These are phyloP conservation scores for Rhorus exstirpatorius DNA, from an alignment of 2,888 invertebrate species.

Conservation along the genomic window DNA sequence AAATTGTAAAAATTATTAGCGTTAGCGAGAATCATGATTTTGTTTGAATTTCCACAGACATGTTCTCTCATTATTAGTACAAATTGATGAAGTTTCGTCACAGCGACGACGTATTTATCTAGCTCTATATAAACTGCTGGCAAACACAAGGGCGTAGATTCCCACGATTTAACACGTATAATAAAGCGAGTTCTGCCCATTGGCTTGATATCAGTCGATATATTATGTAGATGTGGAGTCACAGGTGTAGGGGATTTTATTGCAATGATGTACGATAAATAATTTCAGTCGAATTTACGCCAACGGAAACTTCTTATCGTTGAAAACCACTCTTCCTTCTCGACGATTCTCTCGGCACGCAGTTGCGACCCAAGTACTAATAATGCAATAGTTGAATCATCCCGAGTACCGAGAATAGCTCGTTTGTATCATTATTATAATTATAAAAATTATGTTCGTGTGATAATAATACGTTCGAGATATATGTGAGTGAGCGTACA, in stretches of 20 bases:
- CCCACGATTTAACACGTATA: neutral
- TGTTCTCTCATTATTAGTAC: too few relatives aligned
- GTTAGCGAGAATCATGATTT: too few relatives aligned
- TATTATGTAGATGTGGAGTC: neutral
- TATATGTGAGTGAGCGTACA: too few relatives aligned
- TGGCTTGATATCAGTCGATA: neutral
- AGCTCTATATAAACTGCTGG: neutral
- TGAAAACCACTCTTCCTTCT: constrained; percentile 58
- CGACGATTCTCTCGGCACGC: constrained; percentile 24
- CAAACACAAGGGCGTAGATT: neutral
- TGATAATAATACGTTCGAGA: neutral
- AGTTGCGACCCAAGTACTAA: constrained; percentile 16
- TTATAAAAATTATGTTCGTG: neutral
- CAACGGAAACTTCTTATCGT: constrained; percentile 61
- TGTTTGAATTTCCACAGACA: too few relatives aligned
- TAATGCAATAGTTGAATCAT: constrained; percentile 19
- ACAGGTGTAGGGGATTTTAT: constrained; percentile 10
- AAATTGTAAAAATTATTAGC: too few relatives aligned
- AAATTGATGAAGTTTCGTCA: too few relatives aligned
- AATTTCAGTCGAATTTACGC: constrained; percentile 52
- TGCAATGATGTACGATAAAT: constrained; percentile 64
- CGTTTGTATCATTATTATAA: neutral
- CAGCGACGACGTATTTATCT: neutral
- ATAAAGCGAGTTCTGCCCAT: neutral
- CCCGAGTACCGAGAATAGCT: neutral